Conservation (phyloP, 2,113 vertebrate species). For the Tetraodon nigroviridis region DNA sequence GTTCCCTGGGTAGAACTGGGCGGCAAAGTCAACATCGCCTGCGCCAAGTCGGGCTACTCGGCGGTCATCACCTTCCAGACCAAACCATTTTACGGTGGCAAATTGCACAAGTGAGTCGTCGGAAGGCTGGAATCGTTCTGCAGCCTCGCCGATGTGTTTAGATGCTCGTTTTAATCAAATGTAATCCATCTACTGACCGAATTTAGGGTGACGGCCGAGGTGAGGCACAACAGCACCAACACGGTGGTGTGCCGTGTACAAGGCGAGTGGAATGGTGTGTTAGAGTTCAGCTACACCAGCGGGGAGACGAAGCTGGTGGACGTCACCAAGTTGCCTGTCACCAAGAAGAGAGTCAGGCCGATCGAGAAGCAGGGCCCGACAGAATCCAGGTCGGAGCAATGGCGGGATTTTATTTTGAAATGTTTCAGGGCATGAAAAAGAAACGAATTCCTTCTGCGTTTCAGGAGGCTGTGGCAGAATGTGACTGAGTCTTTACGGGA, state of each 20-base stretch:
- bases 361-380: slow-evolving; percentile 85
- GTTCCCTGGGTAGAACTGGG: slow-evolving; percentile 98
- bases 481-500: slow-evolving; percentile 87
- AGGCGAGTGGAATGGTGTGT: slow-evolving; percentile 92
- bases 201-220: slow-evolving; percentile 88
- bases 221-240: slow-evolving; percentile 87
- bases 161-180: not conserved
- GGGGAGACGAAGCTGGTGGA: slow-evolving; percentile 85
- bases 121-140: not conserved
- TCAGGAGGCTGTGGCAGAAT: slow-evolving; percentile 88
- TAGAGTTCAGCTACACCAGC: slow-evolving; percentile 88
- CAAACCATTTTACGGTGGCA: slow-evolving; percentile 97
- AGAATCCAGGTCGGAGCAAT: slow-evolving; percentile 83
- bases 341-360: slow-evolving; percentile 84
- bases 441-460: not conserved
- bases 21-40: slow-evolving; percentile 91
- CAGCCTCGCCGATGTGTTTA: not conserved
- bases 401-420: too few relatives aligned
- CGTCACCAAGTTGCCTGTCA: slow-evolving; percentile 84
- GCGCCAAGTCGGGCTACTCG: slow-evolving; percentile 89
- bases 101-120: slow-evolving; percentile 83
- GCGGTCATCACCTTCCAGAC: slow-evolving; percentile 97
- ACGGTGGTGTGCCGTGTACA: slow-evolving; percentile 89
- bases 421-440: not conserved
- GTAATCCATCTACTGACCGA: too few relatives aligned